Conservation (phyloP, 2,113 vertebrate genomes). For the Macrotus californicus region DNA sequence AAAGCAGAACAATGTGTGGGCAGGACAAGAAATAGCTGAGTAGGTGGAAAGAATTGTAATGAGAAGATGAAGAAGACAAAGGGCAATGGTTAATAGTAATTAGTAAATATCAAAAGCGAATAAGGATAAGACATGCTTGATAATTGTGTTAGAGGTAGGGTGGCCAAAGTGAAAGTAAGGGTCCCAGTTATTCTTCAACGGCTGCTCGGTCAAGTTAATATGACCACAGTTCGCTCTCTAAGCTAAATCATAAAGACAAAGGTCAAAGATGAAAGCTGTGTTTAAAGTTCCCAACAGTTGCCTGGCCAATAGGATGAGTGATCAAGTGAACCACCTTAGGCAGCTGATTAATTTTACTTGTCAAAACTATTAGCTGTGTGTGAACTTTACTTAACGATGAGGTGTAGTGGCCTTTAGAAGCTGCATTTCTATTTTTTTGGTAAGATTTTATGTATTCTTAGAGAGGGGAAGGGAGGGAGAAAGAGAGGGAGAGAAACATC, state of each 20-base stretch:
- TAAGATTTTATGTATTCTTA: too few relatives aligned
- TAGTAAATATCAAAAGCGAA: slow-evolving; percentile 54
- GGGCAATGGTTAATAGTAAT: slow-evolving; percentile 46
- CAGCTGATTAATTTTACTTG: background rate
- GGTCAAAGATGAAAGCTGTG: slow-evolving; percentile 38
- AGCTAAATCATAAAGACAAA: slow-evolving; percentile 14
- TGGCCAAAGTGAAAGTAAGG: slow-evolving; percentile 27
- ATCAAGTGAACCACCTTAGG: background rate
- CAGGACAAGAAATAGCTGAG: slow-evolving; percentile 41
- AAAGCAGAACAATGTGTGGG: background rate
- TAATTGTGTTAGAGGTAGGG: background rate
- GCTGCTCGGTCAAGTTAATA: slow-evolving; percentile 21
- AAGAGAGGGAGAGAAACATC: too few relatives aligned
- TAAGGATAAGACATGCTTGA: slow-evolving; percentile 34
- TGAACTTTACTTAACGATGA: background rate
- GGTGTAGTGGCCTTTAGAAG: background rate
- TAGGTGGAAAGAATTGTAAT: slow-evolving; percentile 20
- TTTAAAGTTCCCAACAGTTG: slow-evolving; percentile 7
- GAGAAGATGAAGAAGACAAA: slow-evolving; percentile 28
- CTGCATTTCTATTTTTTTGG: background rate
- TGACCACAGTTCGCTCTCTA: slow-evolving; percentile 7
- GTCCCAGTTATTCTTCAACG: slow-evolving; percentile 18
- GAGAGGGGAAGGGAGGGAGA: too few relatives aligned
- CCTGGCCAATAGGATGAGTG: background rate
- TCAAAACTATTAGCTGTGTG: slow-evolving; percentile 24